A percentile compares a stretch with the other conserved stretches of the same genome.
Conservation (phyloP, 1,140 invertebrate species). For the Tetraneura akinire region DNA sequence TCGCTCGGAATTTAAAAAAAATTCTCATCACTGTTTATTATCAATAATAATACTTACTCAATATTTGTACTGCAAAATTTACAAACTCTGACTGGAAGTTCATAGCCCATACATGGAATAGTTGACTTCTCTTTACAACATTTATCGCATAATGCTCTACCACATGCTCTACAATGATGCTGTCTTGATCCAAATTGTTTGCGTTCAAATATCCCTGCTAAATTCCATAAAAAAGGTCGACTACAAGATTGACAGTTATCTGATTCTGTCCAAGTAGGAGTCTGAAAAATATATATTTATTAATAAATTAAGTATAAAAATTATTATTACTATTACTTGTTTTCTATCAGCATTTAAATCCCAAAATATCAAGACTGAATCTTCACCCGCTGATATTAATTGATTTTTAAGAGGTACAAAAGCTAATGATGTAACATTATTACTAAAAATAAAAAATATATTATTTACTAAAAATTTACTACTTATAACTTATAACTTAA, state of each 20-base stretch:
- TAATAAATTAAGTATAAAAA: no score
- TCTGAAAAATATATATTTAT: slow-evolving; percentile 61
- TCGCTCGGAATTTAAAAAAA: no score
- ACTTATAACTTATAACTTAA: neutral
- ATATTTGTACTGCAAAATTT: slow-evolving; percentile 79
- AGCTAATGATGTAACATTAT: slow-evolving; percentile 78
- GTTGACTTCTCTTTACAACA: slow-evolving; percentile 87
- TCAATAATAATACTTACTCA: no score
- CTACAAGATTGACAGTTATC: slow-evolving; percentile 92
- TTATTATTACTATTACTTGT: slow-evolving; percentile 64
- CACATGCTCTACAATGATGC: slow-evolving; percentile 88
- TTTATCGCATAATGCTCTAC: slow-evolving; percentile 87
- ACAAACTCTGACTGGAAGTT: slow-evolving; percentile 95
- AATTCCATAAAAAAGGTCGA: slow-evolving; percentile 97
- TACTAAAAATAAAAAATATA: slow-evolving; percentile 61
- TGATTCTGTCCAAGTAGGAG: slow-evolving; percentile 90
- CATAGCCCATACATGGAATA: slow-evolving; percentile 95
- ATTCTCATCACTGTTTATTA: no score
- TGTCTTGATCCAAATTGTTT: slow-evolving; percentile 87
- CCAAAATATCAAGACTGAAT: slow-evolving; percentile 92
- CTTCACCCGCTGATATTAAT: slow-evolving; percentile 92
- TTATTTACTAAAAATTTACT: neutral
- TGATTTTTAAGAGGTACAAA: slow-evolving; percentile 79
- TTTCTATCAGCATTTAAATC: slow-evolving; percentile 84
- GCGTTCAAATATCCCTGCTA: slow-evolving; percentile 96